Conservation (phyloP, 2,888 invertebrate species). For the Drosophila borborema region DNA sequence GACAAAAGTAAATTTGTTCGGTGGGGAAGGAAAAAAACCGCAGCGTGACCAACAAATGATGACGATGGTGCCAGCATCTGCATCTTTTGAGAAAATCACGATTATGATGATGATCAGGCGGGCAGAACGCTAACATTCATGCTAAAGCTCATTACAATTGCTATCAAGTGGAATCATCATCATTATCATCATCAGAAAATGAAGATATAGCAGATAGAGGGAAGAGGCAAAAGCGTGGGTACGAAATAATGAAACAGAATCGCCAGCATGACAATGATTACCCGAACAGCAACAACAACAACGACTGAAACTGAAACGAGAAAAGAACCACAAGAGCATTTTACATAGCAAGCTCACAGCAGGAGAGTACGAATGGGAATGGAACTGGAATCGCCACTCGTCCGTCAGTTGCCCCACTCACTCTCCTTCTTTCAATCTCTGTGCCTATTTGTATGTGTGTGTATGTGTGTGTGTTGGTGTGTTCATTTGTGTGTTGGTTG, state of each 20-base stretch:
- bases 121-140: conserved; percentile 59
- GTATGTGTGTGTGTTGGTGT: neutral
- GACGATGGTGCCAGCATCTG: conserved; percentile 71
- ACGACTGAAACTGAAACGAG: conserved; percentile 44
- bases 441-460: neutral
- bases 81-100: conserved; percentile 66
- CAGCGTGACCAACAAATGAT: conserved; percentile 77
- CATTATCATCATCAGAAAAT: conserved; percentile 22
- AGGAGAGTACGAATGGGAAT: conserved; percentile 35
- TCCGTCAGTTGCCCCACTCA: neutral
- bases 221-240: conserved; percentile 62
- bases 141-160: conserved; percentile 70
- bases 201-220: neutral
- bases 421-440: neutral
- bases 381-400: conserved; percentile 31
- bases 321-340: conserved; percentile 38
- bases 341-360: conserved; percentile 54
- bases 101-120: conserved; percentile 73
- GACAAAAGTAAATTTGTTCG: conserved; percentile 51
- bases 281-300: conserved; percentile 28
- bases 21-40: conserved; percentile 43
- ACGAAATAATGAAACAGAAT: conserved; percentile 76
- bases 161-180: conserved; percentile 64
- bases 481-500: conserved; percentile 29
- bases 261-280: conserved; percentile 79